These are phyloP conservation scores for Brachionus calyciflorus DNA, from an alignment of 1,140 invertebrate genomes.

Conservation along the genomic window DNA sequence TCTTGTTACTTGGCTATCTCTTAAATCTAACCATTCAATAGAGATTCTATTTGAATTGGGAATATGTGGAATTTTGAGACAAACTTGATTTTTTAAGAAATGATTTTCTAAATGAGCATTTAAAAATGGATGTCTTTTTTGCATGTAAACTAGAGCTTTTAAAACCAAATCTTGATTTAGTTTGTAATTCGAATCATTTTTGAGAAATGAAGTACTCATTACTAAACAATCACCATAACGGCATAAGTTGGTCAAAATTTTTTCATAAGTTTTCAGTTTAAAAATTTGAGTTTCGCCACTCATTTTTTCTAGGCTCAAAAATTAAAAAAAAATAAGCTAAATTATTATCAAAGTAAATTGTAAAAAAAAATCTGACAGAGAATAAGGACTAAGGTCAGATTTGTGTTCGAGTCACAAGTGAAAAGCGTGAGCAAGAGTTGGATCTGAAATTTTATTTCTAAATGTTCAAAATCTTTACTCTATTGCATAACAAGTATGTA, in stretches of 20 bases:
- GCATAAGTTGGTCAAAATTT: neutral
- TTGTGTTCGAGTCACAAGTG: no score
- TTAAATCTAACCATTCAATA: slow-evolving; percentile 17
- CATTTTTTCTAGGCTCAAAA: no score
- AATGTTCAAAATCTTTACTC: no score
- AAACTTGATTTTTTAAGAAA: neutral
- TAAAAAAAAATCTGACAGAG: no score
- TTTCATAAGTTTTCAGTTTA: neutral
- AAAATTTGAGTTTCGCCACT: neutral
- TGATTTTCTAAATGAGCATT: neutral
- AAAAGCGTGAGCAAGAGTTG: no score
- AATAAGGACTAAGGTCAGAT: no score
- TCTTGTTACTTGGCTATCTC: neutral
- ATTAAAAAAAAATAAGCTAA: no score
- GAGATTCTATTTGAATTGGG: neutral
- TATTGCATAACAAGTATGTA: no score
- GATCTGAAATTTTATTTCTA: no score
- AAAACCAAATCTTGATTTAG: neutral
- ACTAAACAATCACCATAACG: neutral
- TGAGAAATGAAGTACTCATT: slow-evolving; percentile 2
- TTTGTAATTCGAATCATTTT: neutral
- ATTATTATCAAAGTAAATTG: no score
- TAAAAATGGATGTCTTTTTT: slow-evolving; percentile 19
- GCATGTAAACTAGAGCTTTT: slow-evolving; percentile 16
- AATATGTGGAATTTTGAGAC: neutral